These are phyloP conservation scores for Drosophila pallidifrons DNA, from an alignment of 1,140 invertebrate genomes.

Conservation along the genomic window DNA sequence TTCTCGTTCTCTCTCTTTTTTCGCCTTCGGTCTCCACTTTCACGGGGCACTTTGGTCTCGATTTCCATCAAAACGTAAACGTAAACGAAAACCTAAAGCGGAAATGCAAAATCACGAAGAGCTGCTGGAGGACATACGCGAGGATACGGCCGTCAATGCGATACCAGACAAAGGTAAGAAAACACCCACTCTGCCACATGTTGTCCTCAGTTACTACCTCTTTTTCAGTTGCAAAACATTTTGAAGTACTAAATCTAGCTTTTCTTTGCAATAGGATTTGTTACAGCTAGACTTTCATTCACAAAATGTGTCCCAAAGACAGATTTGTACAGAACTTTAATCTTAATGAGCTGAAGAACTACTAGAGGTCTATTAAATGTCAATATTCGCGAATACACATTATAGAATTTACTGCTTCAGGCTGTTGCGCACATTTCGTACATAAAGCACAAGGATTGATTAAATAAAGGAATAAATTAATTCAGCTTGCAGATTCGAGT, in stretches of 20 bases:
- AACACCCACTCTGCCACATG: background rate
- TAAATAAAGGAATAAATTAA: too few relatives aligned
- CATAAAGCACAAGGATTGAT: too few relatives aligned
- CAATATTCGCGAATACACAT: too few relatives aligned
- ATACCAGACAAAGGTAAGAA: conserved; percentile 84
- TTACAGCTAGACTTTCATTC: too few relatives aligned
- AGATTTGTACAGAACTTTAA: too few relatives aligned
- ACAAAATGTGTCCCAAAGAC: too few relatives aligned
- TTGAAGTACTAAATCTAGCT: background rate
- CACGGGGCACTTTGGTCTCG: conserved; percentile 14
- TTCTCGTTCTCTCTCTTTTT: conserved; percentile 12
- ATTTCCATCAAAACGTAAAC: conserved; percentile 11
- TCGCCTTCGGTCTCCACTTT: background rate
- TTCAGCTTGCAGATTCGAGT: too few relatives aligned
- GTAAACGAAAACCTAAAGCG: conserved; percentile 41
- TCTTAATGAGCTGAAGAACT: too few relatives aligned
- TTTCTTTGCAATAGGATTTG: background rate
- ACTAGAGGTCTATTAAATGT: too few relatives aligned
- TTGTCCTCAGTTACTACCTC: background rate
- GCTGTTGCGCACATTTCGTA: too few relatives aligned
- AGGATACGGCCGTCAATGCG: conserved; percentile 75
- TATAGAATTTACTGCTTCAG: too few relatives aligned
- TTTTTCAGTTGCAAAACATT: background rate
- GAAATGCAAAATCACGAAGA: conserved; percentile 84
- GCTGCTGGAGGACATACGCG: conserved; percentile 82